Conservation (phyloP, 2,888 invertebrate genomes). For the Cephonodes hylas region DNA sequence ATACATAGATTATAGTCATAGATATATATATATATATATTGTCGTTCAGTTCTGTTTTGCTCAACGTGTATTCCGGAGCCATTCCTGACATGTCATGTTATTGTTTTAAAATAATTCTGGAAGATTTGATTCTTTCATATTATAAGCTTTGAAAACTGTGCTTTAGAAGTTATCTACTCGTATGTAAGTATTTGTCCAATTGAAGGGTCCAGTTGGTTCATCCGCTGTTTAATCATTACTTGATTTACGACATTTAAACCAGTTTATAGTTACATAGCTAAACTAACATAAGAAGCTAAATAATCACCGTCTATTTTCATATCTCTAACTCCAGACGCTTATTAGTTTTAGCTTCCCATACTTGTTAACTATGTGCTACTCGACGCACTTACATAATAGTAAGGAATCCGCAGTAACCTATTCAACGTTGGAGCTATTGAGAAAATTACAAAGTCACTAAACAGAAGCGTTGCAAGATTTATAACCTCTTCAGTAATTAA, state of each 20-base stretch:
- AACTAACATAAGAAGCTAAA: background rate
- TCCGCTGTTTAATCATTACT: background rate
- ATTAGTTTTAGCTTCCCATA: slow-evolving; percentile 8
- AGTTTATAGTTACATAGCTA: background rate
- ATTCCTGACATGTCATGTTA: too few relatives aligned
- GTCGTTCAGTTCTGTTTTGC: too few relatives aligned
- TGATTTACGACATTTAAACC: background rate
- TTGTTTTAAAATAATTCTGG: too few relatives aligned
- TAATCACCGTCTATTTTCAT: background rate
- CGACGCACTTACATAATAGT: slow-evolving; percentile 3
- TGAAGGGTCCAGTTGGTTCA: too few relatives aligned
- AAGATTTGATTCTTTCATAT: too few relatives aligned
- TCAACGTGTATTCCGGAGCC: too few relatives aligned
- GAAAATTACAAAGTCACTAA: slow-evolving; percentile 8
- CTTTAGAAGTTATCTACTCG: too few relatives aligned
- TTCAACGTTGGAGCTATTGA: slow-evolving; percentile 5
- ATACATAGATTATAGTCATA: too few relatives aligned
- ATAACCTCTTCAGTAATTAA: slow-evolving; percentile 2
- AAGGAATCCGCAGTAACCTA: slow-evolving; percentile 1
- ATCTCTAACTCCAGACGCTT: background rate
- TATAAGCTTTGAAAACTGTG: too few relatives aligned
- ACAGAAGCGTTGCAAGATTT: slow-evolving; percentile 6
- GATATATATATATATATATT: too few relatives aligned
- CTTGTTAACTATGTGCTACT: slow-evolving; percentile 9
- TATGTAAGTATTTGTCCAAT: too few relatives aligned